phyloP scores from a whole-genome alignment of 2,113 vertebrate genomes.

The Chamaea fasciata region DNA sequence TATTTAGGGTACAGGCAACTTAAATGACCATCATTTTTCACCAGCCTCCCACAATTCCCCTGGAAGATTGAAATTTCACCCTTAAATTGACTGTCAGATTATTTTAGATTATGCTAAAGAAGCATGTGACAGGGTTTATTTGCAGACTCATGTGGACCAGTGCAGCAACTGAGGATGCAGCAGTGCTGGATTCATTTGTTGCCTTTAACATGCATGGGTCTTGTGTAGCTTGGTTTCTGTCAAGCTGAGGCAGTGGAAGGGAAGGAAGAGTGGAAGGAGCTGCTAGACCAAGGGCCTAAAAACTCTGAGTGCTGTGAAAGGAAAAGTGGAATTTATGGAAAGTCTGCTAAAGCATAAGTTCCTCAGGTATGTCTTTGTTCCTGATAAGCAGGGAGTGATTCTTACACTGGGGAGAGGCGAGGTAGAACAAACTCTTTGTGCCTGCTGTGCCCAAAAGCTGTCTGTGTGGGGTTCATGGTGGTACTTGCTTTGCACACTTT shows the following conservation, averaged over 20 bases:
- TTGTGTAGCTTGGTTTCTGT: background rate
- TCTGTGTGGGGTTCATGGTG: background rate
- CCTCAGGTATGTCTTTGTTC: background rate
- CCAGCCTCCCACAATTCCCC: background rate
- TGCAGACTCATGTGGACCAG: background rate
- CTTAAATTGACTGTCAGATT: background rate
- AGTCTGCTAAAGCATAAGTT: fast-evolving
- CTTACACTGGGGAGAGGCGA: background rate
- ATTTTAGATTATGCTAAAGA: background rate
- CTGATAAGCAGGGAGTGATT: background rate
- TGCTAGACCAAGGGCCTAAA: background rate
- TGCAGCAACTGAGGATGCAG: background rate
- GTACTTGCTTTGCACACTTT: background rate
- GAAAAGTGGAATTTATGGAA: background rate
- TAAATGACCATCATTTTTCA: background rate
- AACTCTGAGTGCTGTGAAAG: background rate
- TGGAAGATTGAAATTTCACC: background rate
- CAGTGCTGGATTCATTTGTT: background rate
- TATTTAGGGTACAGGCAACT: background rate
- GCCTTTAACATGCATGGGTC: background rate
- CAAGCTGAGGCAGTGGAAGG: background rate
- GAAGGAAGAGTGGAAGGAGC: background rate
- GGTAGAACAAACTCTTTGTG: background rate
- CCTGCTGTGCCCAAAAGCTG: background rate
- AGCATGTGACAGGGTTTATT: background rate